Evolutionary conservation across 2,888 invertebrate species (phyloP).

Genomic region (Polylopha cassiicola): DNA sequence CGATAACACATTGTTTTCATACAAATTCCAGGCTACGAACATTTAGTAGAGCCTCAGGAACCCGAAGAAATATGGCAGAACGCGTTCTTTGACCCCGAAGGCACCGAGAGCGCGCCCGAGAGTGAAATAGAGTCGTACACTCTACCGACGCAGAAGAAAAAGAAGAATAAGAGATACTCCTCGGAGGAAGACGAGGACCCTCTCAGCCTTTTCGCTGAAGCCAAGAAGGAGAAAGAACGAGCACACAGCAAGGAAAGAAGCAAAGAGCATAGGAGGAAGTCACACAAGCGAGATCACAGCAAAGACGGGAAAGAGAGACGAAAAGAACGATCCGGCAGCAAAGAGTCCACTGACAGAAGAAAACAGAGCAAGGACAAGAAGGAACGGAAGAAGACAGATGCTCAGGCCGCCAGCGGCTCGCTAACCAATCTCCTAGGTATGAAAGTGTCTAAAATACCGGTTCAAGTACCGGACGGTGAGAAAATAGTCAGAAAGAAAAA

Average conservation of each 20-base stretch:
- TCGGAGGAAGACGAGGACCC: conserved; percentile 54
- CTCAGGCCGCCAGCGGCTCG: conserved; percentile 29
- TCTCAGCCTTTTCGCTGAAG: conserved; percentile 44
- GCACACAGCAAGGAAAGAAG: conserved; percentile 55
- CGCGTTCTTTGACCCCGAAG: conserved; percentile 33
- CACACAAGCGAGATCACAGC: conserved; percentile 19
- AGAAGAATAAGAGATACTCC: conserved; percentile 33
- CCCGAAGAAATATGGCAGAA: conserved; percentile 54
- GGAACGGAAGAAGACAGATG: conserved; percentile 27
- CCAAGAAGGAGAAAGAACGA: conserved; percentile 48
- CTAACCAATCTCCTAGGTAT: conserved; percentile 52
- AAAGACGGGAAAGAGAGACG: conserved; percentile 5
- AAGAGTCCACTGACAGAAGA: conserved; percentile 23
- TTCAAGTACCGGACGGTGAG: conserved; percentile 10
- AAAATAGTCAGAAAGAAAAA: conserved; percentile 22
- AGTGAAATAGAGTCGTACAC: conserved; percentile 31
- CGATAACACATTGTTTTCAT: neutral
- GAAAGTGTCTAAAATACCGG: conserved; percentile 40
- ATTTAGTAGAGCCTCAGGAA: conserved; percentile 58
- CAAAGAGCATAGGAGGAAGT: conserved; percentile 33
- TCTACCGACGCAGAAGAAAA: conserved; percentile 30
- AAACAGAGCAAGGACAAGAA: conserved; percentile 30
- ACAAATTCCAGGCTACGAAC: conserved; percentile 61
- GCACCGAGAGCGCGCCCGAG: conserved; percentile 37
- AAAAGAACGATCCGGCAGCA: conserved; percentile 24